A percentile compares a stretch with the other conserved stretches of the same genome.
Conservation (phyloP, 2,888 invertebrate species). For the Rotaria socialis region DNA sequence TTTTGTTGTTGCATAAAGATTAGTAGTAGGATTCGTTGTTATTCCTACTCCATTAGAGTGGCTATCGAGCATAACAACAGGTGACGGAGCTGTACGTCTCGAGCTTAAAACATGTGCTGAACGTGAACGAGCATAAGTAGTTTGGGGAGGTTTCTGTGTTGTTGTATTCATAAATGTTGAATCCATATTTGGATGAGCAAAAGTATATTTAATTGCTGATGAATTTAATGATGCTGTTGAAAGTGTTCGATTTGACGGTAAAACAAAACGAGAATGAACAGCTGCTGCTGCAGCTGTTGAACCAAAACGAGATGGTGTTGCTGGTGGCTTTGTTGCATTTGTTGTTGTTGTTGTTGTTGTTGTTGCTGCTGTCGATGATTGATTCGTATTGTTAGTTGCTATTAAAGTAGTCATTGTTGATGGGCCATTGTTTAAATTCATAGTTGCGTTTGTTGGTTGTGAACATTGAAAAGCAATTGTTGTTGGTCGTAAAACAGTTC, state of each 20-base stretch:
- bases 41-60: background rate
- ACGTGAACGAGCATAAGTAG: background rate
- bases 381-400: background rate
- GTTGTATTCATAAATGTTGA: background rate
- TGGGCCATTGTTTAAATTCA: background rate
- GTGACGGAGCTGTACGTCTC: background rate
- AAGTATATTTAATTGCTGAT: constrained; percentile 35
- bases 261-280: background rate
- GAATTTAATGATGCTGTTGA: constrained; percentile 33
- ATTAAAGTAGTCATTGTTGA: background rate
- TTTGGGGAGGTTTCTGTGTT: background rate
- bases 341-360: no score
- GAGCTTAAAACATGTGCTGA: constrained; percentile 10
- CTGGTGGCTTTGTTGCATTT: background rate
- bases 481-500: background rate
- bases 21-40: background rate
- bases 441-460: background rate
- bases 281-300: background rate
- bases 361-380: background rate
- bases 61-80: background rate
- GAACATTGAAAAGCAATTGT: constrained; percentile 24
- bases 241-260: background rate
- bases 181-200: background rate
- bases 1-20: constrained; percentile 4
- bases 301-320: background rate